Base-by-base conservation (phyloP, 2,113 vertebrate genomes). In the Smithornis capensis region DNA sequence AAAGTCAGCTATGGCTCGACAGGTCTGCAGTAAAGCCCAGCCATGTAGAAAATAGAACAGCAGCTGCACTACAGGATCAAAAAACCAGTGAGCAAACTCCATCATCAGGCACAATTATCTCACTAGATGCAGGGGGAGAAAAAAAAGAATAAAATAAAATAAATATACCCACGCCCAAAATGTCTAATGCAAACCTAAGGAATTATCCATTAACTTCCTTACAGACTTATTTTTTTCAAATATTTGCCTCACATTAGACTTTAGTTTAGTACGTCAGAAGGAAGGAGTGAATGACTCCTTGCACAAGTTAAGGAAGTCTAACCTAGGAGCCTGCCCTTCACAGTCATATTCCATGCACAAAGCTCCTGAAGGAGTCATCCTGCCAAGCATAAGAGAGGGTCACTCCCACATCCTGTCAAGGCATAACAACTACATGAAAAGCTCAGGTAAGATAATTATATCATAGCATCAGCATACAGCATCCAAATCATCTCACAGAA, bases 41-140 rank as follows among this genome's bases (percentile, higher is more conserved):
- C 96, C 98, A 98, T 98, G 98, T 98, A 98, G 98, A 99, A 99
- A 99, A 99, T 98, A 98, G 98, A 98, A 95, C 97, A 97, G 96
- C 96, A 97, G 94, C 97, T 94, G 93, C 95, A 97, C 94, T 96
- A 97, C 88, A 97, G 97, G 94, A 97, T 95, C 92, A 91, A 96
- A 96, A 60, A 97, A 95, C 91, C 71, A 96, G 95, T 67, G 67
- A 97, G 79, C 93, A 95, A 97, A 97, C 95, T 97, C 91, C 81
- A 97, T 97, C 96, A 97, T 94, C 5, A 2, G 89, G 69, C 89
- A 96, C 92, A 98, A 98, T 98, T 98, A 98, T 98, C 96, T 97
- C 85, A 70, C 57, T 45, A 63, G 79, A 85, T n/a, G n/a, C n/a
- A n/a, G n/a, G n/a, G n/a, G n/a, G n/a, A n/a, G n/a, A n/a, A n/a